Evolutionary conservation across 2,797 vertebrate species (phyloP), one percentile per base, ranked within the genome.

Genomic region (Neosalanx taihuensis): DNA sequence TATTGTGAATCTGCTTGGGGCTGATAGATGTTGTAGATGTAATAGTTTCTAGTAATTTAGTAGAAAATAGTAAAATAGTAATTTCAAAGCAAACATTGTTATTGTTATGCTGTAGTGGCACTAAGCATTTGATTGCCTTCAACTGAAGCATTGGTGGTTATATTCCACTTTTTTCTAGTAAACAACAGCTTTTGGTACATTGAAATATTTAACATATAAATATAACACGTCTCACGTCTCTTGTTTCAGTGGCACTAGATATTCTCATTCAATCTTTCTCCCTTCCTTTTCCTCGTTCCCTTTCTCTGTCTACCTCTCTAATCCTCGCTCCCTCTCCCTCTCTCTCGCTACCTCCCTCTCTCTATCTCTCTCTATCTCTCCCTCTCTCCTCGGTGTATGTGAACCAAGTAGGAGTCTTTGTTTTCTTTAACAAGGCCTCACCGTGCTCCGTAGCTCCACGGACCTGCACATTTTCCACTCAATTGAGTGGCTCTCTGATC

Each of bases 401-500:
- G 82, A 84, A 83, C 65, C 58, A 77, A 75, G 58, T 46, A 62
- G 20, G 6, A 0, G 35, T 61, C 49, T 88, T 89, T 91, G 83
- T 91, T 79, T 85, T 71, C 73, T 15, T n/a, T 31, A 59, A 83
- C 71, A 83, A 83, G 84, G 81, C 73, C 73, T 77, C 75, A 79
- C 72, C 77, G 79, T 26, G 63, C 83, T 86, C 83, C 58, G 68
- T 69, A 80, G 63, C 83, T 86, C 83, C 60, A 68, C 70, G 81
- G 79, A 88, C 81, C 84, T 80, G 78, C 73, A 72, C 79, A 80
- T 91, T 91, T 91, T 88, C 86, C 84, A 88, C 88, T 89, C 85
- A 86, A 83, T 81, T 89, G 86, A 91, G 88, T 81, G 75, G 71
- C 67, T 72, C 81, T 86, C 87, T 89, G 85, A 89, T 91, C 85